Base-by-base conservation (phyloP, 2,888 invertebrate species). In the Ornithoptera priamus region DNA sequence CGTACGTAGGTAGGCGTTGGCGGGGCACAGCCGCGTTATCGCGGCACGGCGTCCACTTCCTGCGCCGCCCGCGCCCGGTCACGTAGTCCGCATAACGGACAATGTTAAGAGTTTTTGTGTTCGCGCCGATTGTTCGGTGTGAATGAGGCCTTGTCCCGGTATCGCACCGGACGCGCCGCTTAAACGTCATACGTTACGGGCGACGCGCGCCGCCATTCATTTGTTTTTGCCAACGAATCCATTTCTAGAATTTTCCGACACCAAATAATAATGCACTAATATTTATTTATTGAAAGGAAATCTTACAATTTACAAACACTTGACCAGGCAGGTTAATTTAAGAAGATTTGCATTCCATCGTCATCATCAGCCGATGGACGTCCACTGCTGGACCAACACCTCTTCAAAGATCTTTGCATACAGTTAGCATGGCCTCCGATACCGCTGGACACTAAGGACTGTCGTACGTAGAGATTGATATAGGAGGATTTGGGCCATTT, bases 161-260 rank as follows among this genome's bases (percentile, higher is more conserved):
- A 78, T 78, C 77, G 75, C 69, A 72, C 77, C 78, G 78, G 78
- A 78, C 76, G 77, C 63, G 74, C 72, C 64, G 70, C 57, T 68
- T 71, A 71, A 30, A 42, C 67, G 66, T 67, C 56, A 42, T 67
- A 68, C 53, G 57, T 67, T 68, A 61, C 65, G 56, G 60, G 22
- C 66, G 42, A 50, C 60, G 36, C 50, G 60, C 36, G 58, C 62
- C 24, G 50, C 50, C 22, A 10, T 63, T n/a, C 57, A 39, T 50
- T 12, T 63, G 62, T 68, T 59, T 62, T 68, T 57, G 42, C 61
- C 30, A 56, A 67, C 39, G 56, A 36, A 65, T 57, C 30, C 60
- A 59, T 53, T 67, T 42, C 62, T 57, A 57, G 57, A 57, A 61
- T 20, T 17, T 18, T 46, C 20, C 7, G 17, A 46, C 20, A 20